phyloP scores from a whole-genome alignment of 2,888 invertebrate species.

The Melanargia galathea region DNA sequence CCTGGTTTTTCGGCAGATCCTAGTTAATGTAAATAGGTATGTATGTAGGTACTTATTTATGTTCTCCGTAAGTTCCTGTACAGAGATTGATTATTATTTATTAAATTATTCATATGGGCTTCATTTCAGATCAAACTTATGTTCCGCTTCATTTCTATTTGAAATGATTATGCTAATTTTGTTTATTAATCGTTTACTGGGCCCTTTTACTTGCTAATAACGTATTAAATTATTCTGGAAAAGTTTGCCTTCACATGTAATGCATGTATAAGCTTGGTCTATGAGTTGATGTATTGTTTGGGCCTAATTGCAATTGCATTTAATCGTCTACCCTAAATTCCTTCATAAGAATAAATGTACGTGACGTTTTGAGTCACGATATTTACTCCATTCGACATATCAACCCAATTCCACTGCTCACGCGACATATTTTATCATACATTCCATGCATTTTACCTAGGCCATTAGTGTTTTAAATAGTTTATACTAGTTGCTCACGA shows the following conservation, averaged over 20 bases:
- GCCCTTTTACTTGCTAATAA: constrained; percentile 7
- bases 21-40: neutral
- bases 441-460: constrained; percentile 21
- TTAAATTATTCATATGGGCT: constrained; percentile 4
- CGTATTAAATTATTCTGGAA: constrained; percentile 8
- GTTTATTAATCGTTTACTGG: constrained; percentile 9
- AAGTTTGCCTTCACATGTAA: neutral
- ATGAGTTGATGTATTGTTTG: neutral
- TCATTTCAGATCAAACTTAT: constrained; percentile 5
- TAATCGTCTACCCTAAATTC: constrained; percentile 35
- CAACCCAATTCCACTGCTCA: constrained; percentile 57
- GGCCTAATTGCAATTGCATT: constrained; percentile 10
- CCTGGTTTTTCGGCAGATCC: no score
- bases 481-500: constrained; percentile 14
- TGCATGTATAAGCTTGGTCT: neutral
- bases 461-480: constrained; percentile 8
- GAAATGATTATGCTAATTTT: constrained; percentile 11
- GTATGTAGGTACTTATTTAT: neutral
- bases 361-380: constrained; percentile 53
- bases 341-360: constrained; percentile 21
- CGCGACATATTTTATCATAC: constrained; percentile 47
- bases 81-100: constrained; percentile 1
- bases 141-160: constrained; percentile 11
- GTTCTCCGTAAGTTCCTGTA: neutral
- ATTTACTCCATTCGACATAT: constrained; percentile 53